Conservation (phyloP, 2,113 vertebrate species). For the Melanotaenia duboulayi region DNA sequence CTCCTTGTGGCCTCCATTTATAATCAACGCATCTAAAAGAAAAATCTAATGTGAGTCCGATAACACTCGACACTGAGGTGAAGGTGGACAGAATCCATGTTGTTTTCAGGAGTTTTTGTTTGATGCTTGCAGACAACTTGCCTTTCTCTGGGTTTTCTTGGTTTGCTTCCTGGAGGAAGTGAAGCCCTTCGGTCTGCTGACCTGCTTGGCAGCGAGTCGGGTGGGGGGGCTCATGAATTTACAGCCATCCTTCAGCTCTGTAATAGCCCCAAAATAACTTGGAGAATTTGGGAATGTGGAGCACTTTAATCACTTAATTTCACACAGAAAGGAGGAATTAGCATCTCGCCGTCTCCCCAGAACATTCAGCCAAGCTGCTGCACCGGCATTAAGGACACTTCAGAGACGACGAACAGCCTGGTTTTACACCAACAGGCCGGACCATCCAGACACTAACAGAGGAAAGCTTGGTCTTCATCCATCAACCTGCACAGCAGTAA, state of each 20-base stretch:
- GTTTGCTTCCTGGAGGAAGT: constrained; percentile 32
- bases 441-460: no score
- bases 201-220: constrained; percentile 47
- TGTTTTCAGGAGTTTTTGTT: no score
- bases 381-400: constrained; percentile 21
- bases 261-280: constrained; percentile 52
- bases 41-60: neutral
- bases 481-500: no score
- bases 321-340: constrained; percentile 53
- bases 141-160: neutral
- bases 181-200: constrained; percentile 26
- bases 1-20: neutral
- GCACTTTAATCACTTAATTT: constrained; percentile 46
- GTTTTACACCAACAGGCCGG: no score
- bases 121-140: no score
- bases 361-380: constrained; percentile 21
- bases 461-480: no score
- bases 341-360: constrained; percentile 15
- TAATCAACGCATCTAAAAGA: neutral
- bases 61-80: neutral
- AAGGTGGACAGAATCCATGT: neutral
- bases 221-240: constrained; percentile 59
- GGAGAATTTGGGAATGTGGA: constrained; percentile 53
- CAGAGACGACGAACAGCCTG: no score
- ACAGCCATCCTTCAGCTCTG: constrained; percentile 48